phyloP scores from a whole-genome alignment of 2,797 vertebrate genomes.

The Dendrocincla fuliginosa region DNA sequence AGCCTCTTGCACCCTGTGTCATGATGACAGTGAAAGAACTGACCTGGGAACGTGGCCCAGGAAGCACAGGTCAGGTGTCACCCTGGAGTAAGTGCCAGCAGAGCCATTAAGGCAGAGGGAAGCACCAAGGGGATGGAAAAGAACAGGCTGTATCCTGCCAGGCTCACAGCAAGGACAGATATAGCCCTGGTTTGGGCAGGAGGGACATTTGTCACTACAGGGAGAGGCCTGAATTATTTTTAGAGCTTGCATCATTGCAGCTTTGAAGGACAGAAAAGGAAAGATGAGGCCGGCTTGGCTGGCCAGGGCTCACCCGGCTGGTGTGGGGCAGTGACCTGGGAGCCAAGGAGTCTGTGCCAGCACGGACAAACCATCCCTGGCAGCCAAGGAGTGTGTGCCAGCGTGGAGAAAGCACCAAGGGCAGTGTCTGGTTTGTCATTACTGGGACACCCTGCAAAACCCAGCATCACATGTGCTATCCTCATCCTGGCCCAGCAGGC shows the following conservation, averaged over 20 bases:
- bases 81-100: background rate
- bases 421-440: accelerated
- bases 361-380: too few species aligned
- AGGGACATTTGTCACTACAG: background rate
- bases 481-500: background rate
- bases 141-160: background rate
- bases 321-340: accelerated
- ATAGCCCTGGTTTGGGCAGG: background rate
- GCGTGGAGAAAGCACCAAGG: accelerated
- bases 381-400: too few species aligned
- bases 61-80: background rate
- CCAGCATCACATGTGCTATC: background rate
- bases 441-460: background rate
- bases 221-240: background rate
- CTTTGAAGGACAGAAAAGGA: background rate
- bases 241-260: constrained; percentile 11
- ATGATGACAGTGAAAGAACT: accelerated
- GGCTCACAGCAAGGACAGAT: background rate
- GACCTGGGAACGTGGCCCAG: accelerated
- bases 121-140: background rate
- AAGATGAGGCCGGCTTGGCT: background rate
- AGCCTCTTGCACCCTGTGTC: background rate
- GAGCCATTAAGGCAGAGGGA: background rate
- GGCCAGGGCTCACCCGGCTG: background rate
- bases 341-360: background rate